Evolutionary conservation across 2,113 vertebrate genomes (phyloP), one percentile per base, ranked within the genome.

Genomic region (Columba janthina): DNA sequence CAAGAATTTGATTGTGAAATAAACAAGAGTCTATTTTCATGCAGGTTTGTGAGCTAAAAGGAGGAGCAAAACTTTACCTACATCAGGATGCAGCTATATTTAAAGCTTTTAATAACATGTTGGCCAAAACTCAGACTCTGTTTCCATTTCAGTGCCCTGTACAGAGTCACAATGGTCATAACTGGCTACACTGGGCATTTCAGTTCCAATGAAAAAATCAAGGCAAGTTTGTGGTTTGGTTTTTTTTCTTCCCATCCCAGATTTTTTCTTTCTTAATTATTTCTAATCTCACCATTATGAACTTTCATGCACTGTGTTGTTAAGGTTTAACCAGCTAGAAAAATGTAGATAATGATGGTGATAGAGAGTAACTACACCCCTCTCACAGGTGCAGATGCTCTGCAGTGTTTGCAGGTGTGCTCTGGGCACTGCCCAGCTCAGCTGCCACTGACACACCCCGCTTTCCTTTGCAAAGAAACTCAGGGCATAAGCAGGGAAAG

Each of bases 161-260:
- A 12, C 3, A 88, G 21, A 62, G 20, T 76, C 46, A 34, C 2
- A 2, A n/a, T 61, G 64, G 48, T 81, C 29, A 26, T 32, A 85
- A 26, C 0, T 60, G 19, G 53, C 28, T 65, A 46, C 40, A 20
- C 0, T 0, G 6, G 4, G 4, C 56, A 5, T 75, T 81, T 81
- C 9, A 4, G 7, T 58, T 76, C 80, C 34, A 57, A 5, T 31
- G 25, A 62, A 69, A 90, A 94, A 79, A 51, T 26, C 14, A 67
- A 88, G 74, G 25, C 10, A 48, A 75, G 4, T 25, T 42, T 10
- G 42, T 44, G 42, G 16, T 44, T 44, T 17, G 16, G 18, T 44
- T 17, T 11, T 48, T 70, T 6, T 42, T 84, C 62, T 51, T 21
- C 24, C 25, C 11, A 58, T 78, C n/a, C 29, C 38, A 19, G 24